phyloP scores from a whole-genome alignment of 2,888 invertebrate genomes.

The Synanthedon andrenaeformis region DNA sequence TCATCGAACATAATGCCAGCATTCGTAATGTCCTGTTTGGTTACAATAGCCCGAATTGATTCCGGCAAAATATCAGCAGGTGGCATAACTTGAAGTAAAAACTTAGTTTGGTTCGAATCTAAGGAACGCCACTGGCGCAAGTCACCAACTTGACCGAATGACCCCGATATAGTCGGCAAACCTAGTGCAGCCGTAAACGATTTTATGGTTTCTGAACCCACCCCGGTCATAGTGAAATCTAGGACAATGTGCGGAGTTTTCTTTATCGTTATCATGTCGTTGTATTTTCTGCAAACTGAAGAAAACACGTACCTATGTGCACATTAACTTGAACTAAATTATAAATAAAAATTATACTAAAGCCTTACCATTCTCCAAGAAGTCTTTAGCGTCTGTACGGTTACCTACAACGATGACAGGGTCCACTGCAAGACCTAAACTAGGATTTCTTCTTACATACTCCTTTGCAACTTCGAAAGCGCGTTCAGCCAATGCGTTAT shows the following conservation, averaged over 20 bases:
- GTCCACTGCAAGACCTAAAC: slow-evolving; percentile 74
- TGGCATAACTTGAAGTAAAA: slow-evolving; percentile 85
- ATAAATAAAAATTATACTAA: not conserved
- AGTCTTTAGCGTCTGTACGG: slow-evolving; percentile 77
- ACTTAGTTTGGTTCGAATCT: slow-evolving; percentile 76
- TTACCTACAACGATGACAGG: slow-evolving; percentile 75
- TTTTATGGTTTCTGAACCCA: slow-evolving; percentile 87
- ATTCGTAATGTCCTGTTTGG: slow-evolving; percentile 87
- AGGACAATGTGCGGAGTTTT: slow-evolving; percentile 82
- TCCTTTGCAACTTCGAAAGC: slow-evolving; percentile 78
- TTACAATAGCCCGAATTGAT: slow-evolving; percentile 83
- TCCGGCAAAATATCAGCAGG: slow-evolving; percentile 89
- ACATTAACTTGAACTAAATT: not conserved
- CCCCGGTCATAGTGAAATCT: slow-evolving; percentile 85
- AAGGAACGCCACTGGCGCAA: slow-evolving; percentile 85
- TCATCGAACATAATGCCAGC: slow-evolving; percentile 93
- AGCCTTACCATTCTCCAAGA: slow-evolving; percentile 76
- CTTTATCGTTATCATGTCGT: slow-evolving; percentile 72
- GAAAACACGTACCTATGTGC: not conserved
- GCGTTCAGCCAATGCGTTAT: slow-evolving; percentile 77
- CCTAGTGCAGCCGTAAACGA: slow-evolving; percentile 84
- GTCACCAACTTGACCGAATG: slow-evolving; percentile 88
- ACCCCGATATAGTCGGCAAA: slow-evolving; percentile 85
- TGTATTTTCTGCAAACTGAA: slow-evolving; percentile 80
- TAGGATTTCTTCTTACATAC: slow-evolving; percentile 77